Percentiles rank a stretch among this genome's conserved stretches.
Conservation (phyloP, 1,140 invertebrate genomes). For the Theocolax elegans region DNA sequence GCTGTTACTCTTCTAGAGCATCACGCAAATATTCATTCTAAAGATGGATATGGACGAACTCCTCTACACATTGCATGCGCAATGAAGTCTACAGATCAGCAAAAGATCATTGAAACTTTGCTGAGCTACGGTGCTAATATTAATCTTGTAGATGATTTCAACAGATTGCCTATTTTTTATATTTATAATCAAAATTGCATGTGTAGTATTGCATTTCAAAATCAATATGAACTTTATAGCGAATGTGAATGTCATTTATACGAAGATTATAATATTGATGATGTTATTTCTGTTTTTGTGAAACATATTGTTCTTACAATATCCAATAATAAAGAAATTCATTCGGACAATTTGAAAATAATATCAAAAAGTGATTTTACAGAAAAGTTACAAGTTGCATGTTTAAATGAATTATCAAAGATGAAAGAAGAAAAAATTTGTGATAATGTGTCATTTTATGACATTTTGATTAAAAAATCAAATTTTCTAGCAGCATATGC, state of each 20-base stretch:
- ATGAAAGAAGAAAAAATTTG: constrained; percentile 23
- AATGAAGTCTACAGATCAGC: constrained; percentile 9
- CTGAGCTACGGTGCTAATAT: constrained; percentile 23
- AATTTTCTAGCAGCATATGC: constrained; percentile 11
- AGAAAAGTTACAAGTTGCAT: background rate
- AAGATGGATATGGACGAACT: constrained; percentile 25
- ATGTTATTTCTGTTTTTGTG: constrained; percentile 14
- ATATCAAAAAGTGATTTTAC: background rate
- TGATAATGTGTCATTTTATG: constrained; percentile 22
- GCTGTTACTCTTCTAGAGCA: constrained; percentile 3
- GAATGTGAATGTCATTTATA: constrained; percentile 29
- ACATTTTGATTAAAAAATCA: constrained; percentile 17
- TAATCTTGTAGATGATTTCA: constrained; percentile 13
- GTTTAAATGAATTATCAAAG: constrained; percentile 5
- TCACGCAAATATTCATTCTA: constrained; percentile 11
- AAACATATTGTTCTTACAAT: constrained; percentile 9
- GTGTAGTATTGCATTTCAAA: constrained; percentile 27
- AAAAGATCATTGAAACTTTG: constrained; percentile 18
- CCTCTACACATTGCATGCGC: constrained; percentile 14
- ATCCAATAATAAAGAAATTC: constrained; percentile 7
- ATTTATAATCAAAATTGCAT: constrained; percentile 22
- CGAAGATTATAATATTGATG: constrained; percentile 14
- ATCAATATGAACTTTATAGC: constrained; percentile 22
- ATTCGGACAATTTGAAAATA: constrained; percentile 16
- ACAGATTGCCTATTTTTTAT: constrained; percentile 25